Evolutionary conservation across 2,797 vertebrate genomes (phyloP), one percentile per base, ranked within the genome.

Genomic region (Ataeniobius toweri): DNA sequence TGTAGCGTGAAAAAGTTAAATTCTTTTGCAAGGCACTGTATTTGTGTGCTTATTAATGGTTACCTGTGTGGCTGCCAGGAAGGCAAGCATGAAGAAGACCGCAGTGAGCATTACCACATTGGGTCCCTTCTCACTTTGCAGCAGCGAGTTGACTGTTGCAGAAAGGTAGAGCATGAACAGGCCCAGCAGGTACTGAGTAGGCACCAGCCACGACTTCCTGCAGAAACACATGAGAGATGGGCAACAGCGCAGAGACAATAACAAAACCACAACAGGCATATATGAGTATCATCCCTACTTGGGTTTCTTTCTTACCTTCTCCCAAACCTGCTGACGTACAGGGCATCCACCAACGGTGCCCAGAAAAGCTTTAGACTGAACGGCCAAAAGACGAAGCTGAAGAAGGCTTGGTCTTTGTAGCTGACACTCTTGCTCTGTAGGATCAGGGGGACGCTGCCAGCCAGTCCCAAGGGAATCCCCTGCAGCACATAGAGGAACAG

Each of bases 301-400:
- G 50, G 0, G 2, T 6, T 9, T 50, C 5, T 24, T 51, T 77
- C 86, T 84, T 88, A 95, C 93, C 97, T 97, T 83, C 98, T 96
- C 6, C 98, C 98, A 70, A 99, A 99, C 87, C 84, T 93, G 85
- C 92, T 95, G 74, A 97, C 82, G 92, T 99, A 99, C 5, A 99
- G 94, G 0, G 98, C 97, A 24, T 99, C 98, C 78, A 99, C 98
- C 87, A 99, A 91, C 0, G 98, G 98, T 0, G 98, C 98, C 98
- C 98, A 99, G 3, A 99, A 91, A 84, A 99, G 93, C 86, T 99
- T 99, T 70, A 99, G 95, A 69, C 98, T 99, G 88, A 99, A 99
- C 0, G 98, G 98, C 98, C 98, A 99, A 85, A 99, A 99, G 53
- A 99, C 98, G 22, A 99, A 97, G 91, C 98, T 99, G 91, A 99